Evolutionary conservation across 2,113 vertebrate species (phyloP), one percentile per base, ranked within the genome.

Genomic region (Ondatra zibethicus): DNA sequence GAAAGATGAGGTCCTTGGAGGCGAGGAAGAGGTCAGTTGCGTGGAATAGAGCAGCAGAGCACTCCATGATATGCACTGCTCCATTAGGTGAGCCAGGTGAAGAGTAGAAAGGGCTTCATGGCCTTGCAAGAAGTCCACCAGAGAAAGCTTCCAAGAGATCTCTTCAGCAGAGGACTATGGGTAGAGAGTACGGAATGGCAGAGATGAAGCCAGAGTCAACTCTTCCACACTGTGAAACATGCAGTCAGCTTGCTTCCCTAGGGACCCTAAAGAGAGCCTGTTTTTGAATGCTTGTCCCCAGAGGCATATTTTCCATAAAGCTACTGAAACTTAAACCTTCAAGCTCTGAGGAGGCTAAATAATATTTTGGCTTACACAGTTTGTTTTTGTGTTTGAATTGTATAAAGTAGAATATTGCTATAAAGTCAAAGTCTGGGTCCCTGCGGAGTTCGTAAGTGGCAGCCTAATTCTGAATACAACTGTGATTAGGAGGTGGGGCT

Each of bases 41-140:
- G 7, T 0, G 39, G 14, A 19, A 25, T 10, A 1, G 1, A 9
- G 14, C 36, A 11, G 36, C 10, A 1, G 27, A 10, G 19, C 4
- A 50, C 4, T 36, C 31, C 8, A 1, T 25, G 3, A 86, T 47
- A 47, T 1, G 7, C n/a, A 12, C 29, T 8, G 0, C 12, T 23
- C 27, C 45, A 13, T 0, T 7, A 63, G n/a, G 12, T 33, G 58
- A 92, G 25, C n/a, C 42, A 52, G 3, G 29, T 14, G 17, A 39
- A 52, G 4, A 12, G 8, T 9, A 65, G 36, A 52, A 42, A 80
- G 2, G 55, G 80, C 13, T 7, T 29, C 12, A 17, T 1, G n/a
- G 68, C 42, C 42, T 39, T 91, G 19, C 19, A 77, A 45, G 11
- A 88, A 3, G 2, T 7, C 27, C 14, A 3, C 5, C 2, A 9